Base-by-base conservation (phyloP, 2,888 invertebrate genomes). In the Drosophila engyochracea region DNA sequence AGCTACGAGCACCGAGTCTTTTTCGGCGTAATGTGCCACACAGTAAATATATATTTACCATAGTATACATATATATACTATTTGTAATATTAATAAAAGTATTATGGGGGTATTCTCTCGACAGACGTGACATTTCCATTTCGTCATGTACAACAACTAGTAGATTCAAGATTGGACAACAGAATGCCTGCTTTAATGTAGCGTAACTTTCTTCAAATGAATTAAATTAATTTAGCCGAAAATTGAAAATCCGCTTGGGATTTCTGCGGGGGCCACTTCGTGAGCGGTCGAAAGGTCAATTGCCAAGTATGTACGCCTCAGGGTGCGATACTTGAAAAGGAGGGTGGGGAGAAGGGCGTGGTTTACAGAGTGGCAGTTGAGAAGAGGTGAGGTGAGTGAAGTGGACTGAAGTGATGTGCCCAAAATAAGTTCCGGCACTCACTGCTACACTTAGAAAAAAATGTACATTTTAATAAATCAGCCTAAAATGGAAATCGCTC, bases 161-260 rank as follows among this genome's bases (percentile, higher is more conserved):
- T 62, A 52, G 19, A 28, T 30, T 22, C 47, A 22, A 28, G 28
- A 66, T 41, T 25, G 3, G 54, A 54, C 35, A 51, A 12, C 25
- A 51, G 70, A 63, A 51, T 39, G 51, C 33, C 63, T 47, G 73
- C 66, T 70, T 83, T 74, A 84, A 84, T 88, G 86, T 89, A 78
- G 75, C 81, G 86, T 83, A 68, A 72, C 66, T 64, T 79, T 64
- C 72, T 81, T 77, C 33, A 69, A 80, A 77, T 77, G 64, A 71
- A 81, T 80, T 74, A 81, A 86, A 89, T 89, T 84, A 84, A 89
- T 84, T 84, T 84, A 86, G 84, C 81, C 71, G 86, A 84, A 84
- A 84, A 84, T 89, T 89, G 75, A 85, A 84, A 85, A 84, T 78
- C 81, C 89, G 81, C 75, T 70, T 70, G 70, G 83, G 75, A 83